These are phyloP conservation scores for Drosophila melanosoma DNA, from an alignment of 2,888 invertebrate genomes.

Conservation along the genomic window DNA sequence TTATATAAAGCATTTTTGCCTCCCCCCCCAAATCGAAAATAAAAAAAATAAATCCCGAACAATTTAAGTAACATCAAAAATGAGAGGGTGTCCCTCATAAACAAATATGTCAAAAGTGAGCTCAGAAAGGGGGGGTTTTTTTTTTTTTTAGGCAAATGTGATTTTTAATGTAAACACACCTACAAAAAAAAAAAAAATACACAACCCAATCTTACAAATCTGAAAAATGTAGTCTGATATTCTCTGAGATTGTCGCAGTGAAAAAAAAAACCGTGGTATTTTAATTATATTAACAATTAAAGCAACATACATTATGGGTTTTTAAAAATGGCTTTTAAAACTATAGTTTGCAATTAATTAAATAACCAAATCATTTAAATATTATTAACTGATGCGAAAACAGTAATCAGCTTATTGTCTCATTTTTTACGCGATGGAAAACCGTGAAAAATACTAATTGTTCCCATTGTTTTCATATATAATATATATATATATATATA, in stretches of 20 bases:
- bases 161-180: background rate
- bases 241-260: background rate
- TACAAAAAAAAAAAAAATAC: background rate
- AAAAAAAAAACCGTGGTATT: background rate
- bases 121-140: too few relatives aligned
- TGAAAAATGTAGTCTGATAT: background rate
- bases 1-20: conserved; percentile 35
- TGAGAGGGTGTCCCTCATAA: conserved; percentile 19
- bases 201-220: background rate
- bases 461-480: background rate
- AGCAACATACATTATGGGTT: background rate
- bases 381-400: background rate
- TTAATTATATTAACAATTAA: background rate
- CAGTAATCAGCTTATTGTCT: background rate
- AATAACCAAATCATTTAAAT: background rate
- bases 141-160: background rate
- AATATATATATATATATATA: background rate
- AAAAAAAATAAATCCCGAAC: background rate
- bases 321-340: background rate
- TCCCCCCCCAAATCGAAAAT: background rate
- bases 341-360: background rate
- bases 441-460: background rate
- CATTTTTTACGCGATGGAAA: background rate
- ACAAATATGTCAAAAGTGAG: background rate
- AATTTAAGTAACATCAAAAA: conserved; percentile 21